Conservation (phyloP, 2,113 vertebrate species). For the Chaetorhynchus papuensis region DNA sequence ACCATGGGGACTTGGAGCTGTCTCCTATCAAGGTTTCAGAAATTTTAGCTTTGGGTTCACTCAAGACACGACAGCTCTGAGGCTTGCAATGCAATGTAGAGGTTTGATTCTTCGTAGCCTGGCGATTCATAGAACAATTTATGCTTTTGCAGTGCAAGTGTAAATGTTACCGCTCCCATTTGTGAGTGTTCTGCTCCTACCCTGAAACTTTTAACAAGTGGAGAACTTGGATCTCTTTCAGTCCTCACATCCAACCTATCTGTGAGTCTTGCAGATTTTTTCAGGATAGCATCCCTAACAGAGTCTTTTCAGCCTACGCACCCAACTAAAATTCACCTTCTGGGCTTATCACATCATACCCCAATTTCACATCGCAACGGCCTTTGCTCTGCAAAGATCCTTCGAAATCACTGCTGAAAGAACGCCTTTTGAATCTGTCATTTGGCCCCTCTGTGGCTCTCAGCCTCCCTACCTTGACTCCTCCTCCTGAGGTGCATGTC, state of each 20-base stretch:
- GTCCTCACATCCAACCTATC: not conserved
- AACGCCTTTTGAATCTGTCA: rapidly evolving
- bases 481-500: not conserved
- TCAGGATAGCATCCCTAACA: not conserved
- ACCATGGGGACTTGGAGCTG: not conserved
- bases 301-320: not conserved
- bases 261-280: not conserved
- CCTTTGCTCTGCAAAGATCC: not conserved
- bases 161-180: not conserved
- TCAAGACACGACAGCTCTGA: not conserved
- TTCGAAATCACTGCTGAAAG: not conserved
- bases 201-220: not conserved
- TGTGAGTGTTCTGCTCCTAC: not conserved
- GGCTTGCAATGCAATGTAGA: not conserved
- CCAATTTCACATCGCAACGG: not conserved
- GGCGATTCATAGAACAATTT: not conserved
- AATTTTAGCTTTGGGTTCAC: not conserved
- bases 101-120: not conserved
- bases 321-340: not conserved
- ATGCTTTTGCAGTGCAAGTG: not conserved
- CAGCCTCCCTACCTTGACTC: not conserved
- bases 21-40: not conserved
- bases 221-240: not conserved
- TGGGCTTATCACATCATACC: not conserved
- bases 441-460: not conserved